phyloP scores from a whole-genome alignment of 2,797 vertebrate genomes.

The Odontamblyopus rebecca region DNA sequence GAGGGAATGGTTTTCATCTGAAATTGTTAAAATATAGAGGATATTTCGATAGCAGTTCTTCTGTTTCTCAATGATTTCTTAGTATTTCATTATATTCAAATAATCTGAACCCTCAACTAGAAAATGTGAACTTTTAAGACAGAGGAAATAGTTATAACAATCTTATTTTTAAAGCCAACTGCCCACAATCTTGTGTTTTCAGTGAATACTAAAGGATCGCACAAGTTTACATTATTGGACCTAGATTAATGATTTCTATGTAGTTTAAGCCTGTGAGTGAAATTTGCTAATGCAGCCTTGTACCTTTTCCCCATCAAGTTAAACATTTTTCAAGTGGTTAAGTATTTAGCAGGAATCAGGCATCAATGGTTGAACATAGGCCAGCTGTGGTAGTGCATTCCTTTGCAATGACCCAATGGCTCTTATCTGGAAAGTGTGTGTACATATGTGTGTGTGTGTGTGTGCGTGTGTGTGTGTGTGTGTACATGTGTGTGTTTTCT shows the following conservation, averaged over 20 bases:
- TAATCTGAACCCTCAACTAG: no score
- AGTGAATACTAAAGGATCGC: no score
- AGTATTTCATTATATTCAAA: no score
- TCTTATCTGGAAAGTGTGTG: constrained; percentile 65
- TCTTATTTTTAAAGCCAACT: no score
- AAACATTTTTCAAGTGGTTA: constrained; percentile 64
- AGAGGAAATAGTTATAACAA: no score
- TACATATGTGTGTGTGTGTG: constrained; percentile 29
- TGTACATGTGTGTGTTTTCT: constrained; percentile 21
- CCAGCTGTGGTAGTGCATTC: constrained; percentile 64
- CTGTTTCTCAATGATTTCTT: no score
- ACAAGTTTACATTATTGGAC: not conserved
- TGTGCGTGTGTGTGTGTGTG: constrained; percentile 32
- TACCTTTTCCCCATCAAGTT: constrained; percentile 36
- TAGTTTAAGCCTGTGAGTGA: constrained; percentile 26
- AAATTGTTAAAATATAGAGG: not conserved
- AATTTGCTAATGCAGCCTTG: constrained; percentile 29
- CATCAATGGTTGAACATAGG: constrained; percentile 53
- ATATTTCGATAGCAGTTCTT: not conserved
- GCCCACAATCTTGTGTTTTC: no score
- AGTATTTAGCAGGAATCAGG: constrained; percentile 40
- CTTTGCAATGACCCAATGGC: constrained; percentile 50
- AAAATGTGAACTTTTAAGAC: no score
- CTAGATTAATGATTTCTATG: constrained; percentile 2
- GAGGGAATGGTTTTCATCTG: not conserved